Conservation (phyloP, 2,888 invertebrate species). For the Trichacis sp. region DNA sequence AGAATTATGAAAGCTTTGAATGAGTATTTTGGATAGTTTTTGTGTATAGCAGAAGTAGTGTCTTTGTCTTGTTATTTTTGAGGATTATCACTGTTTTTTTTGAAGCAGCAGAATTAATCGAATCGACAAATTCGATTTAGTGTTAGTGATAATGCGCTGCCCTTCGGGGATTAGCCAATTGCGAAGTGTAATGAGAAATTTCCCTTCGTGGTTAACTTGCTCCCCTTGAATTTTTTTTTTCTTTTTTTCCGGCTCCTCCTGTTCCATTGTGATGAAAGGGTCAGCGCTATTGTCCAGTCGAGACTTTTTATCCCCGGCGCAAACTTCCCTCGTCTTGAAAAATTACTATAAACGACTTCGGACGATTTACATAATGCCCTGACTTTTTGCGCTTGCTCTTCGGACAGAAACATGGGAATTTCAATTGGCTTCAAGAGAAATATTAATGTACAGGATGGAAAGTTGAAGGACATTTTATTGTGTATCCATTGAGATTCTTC, state of each 20-base stretch:
- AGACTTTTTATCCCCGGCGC: constrained; percentile 12
- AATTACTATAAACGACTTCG: background rate
- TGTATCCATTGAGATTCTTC: too few species aligned
- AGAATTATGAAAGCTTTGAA: too few species aligned
- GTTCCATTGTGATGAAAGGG: constrained; percentile 23
- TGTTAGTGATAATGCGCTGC: constrained; percentile 38
- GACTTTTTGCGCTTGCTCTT: background rate
- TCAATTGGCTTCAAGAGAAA: background rate
- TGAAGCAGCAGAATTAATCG: constrained; percentile 33
- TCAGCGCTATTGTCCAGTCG: constrained; percentile 28
- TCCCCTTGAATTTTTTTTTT: constrained; percentile 19
- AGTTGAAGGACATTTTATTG: too few species aligned
- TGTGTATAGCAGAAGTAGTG: too few species aligned
- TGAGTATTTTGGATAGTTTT: too few species aligned
- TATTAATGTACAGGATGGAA: too few species aligned
- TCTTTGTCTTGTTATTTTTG: too few species aligned
- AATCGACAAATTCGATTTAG: constrained; percentile 42
- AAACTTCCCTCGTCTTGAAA: constrained; percentile 1
- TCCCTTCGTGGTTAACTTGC: constrained; percentile 36
- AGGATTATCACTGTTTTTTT: too few species aligned
- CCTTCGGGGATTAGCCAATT: constrained; percentile 40
- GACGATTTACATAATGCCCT: background rate
- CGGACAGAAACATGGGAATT: background rate
- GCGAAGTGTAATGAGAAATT: constrained; percentile 38
- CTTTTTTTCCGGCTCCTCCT: constrained; percentile 18